These are phyloP conservation scores for Trichopria drosophilae DNA, from an alignment of 2,888 invertebrate species.

Conservation along the genomic window DNA sequence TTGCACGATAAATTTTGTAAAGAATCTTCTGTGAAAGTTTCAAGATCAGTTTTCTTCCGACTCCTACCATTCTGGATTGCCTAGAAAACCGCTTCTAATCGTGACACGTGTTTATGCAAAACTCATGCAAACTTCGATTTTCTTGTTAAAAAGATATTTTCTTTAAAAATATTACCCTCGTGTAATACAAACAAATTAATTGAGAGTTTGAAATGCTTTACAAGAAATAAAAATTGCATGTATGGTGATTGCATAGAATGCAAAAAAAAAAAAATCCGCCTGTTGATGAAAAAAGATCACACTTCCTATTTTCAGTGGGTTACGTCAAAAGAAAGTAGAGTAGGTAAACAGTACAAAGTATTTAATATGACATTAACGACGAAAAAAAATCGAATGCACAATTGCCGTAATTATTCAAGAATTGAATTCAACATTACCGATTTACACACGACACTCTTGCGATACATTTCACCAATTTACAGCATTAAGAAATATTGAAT, in stretches of 20 bases:
- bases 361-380: slow-evolving; percentile 1
- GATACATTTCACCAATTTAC: slow-evolving; percentile 15
- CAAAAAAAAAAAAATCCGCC: not conserved
- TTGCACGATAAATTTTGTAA: slow-evolving; percentile 19
- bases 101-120: slow-evolving; percentile 27
- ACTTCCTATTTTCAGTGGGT: not conserved
- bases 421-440: slow-evolving; percentile 8
- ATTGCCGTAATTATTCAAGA: slow-evolving; percentile 2
- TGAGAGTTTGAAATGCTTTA: slow-evolving; percentile 3
- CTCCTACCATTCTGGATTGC: no score
- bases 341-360: not conserved
- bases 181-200: slow-evolving; percentile 5
- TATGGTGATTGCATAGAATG: slow-evolving; percentile 1
- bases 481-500: slow-evolving; percentile 8
- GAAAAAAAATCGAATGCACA: slow-evolving; percentile 9
- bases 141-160: no score
- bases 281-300: not conserved
- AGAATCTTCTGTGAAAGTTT: no score
- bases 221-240: slow-evolving; percentile 2
- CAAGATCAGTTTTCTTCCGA: no score
- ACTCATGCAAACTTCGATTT: slow-evolving; percentile 26
- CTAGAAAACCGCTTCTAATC: slow-evolving; percentile 14
- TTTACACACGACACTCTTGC: slow-evolving; percentile 11
- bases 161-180: no score
- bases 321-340: slow-evolving; percentile 6